phyloP scores from a whole-genome alignment of 30 jellyfish, hydroid and myxozoan species.

The Chrysaora quinquecirrha region DNA sequence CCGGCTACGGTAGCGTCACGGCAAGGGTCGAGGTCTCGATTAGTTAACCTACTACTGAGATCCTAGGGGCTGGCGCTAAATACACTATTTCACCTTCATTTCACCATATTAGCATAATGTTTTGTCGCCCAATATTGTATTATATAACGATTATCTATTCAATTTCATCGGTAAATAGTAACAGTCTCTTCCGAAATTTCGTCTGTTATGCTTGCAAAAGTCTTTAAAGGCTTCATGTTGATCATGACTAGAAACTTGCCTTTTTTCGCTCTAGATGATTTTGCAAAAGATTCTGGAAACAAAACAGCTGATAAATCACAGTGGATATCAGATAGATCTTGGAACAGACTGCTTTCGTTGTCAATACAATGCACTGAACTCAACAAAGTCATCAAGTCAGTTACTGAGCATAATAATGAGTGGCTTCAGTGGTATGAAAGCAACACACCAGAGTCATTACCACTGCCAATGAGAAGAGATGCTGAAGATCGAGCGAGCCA shows the following conservation, averaged over 20 bases:
- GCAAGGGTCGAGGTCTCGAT: no score
- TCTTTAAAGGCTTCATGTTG: background rate
- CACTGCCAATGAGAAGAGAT: conserved; percentile 14
- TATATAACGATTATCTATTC: background rate
- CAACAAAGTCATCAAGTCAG: conserved; percentile 3
- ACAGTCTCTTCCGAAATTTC: background rate
- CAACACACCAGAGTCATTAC: conserved; percentile 47
- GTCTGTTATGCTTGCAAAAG: background rate
- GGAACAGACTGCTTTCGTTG: conserved; percentile 3
- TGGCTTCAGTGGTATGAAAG: conserved; percentile 54
- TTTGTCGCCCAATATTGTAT: background rate
- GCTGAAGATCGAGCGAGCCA: background rate
- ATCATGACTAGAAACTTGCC: no score
- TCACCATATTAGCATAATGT: background rate
- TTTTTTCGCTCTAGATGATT: no score
- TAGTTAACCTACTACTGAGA: no score
- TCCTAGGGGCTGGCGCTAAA: no score
- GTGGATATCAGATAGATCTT: conserved; percentile 28
- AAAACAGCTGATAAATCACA: conserved; percentile 7
- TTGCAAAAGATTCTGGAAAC: no score
- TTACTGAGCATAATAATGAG: conserved; percentile 9
- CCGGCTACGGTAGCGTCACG: no score
- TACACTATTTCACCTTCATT: no score
- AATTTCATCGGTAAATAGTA: background rate
- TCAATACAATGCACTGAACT: conserved; percentile 11